phyloP scores from a whole-genome alignment of 2,113 vertebrate species.

The Thamnaconus septentrionalis region DNA sequence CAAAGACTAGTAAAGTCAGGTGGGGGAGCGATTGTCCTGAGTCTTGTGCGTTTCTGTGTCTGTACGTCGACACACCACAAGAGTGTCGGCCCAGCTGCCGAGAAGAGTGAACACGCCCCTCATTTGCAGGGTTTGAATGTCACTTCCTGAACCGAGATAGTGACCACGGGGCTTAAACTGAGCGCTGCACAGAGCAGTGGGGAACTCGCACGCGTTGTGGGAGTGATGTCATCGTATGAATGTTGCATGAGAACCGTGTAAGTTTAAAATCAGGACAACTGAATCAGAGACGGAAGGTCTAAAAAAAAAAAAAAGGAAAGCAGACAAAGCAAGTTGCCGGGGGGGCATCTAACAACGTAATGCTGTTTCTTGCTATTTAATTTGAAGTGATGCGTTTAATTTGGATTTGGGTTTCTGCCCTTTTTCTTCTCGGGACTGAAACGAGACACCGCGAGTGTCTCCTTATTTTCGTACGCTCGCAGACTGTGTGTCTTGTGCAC shows the following conservation, averaged over 20 bases:
- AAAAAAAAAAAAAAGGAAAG: background rate
- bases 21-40: conserved; percentile 3
- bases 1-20: conserved; percentile 22
- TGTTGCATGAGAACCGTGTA: background rate
- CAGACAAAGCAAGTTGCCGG: no score
- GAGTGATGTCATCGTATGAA: background rate
- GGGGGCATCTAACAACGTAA: no score
- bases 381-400: no score
- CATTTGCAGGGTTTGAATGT: conserved; percentile 10
- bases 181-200: conserved; percentile 21
- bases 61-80: conserved; percentile 13
- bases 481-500: background rate
- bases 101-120: conserved; percentile 24
- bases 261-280: no score
- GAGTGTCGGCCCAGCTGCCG: background rate
- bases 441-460: conserved; percentile 19
- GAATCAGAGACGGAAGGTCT: background rate
- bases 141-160: conserved; percentile 24
- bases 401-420: no score
- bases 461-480: conserved; percentile 1
- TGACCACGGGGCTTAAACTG: conserved; percentile 30
- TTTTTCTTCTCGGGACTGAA: background rate
- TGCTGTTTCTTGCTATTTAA: no score
- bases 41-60: background rate
- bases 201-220: background rate